Evolutionary conservation across 2,888 invertebrate species (phyloP).

Genomic region (Zygothrica quintamaculata): DNA sequence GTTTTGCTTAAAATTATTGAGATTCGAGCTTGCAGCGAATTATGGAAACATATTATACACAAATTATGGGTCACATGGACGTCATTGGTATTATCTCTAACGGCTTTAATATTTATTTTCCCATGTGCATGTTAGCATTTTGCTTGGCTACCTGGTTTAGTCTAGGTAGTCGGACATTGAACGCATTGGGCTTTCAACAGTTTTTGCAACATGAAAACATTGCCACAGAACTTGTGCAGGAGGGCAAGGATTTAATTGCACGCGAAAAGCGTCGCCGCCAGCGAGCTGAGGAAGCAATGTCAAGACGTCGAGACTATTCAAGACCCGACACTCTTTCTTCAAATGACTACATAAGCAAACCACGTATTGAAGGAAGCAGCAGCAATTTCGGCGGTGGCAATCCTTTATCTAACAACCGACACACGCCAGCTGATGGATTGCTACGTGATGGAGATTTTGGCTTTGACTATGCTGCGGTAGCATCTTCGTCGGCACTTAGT

Average conservation of each 20-base stretch:
- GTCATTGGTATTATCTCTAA: conserved; percentile 98
- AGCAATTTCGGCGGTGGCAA: not conserved
- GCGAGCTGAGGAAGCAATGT: conserved; percentile 91
- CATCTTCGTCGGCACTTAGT: conserved; percentile 83
- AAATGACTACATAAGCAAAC: conserved; percentile 75
- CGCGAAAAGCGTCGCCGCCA: conserved; percentile 93
- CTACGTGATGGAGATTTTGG: conserved; percentile 90
- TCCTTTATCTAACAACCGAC: conserved; percentile 41
- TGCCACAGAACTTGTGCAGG: conserved; percentile 96
- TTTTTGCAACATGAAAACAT: conserved; percentile 97
- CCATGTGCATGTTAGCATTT: conserved; percentile 96
- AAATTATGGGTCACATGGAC: conserved; percentile 99
- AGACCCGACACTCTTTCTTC: conserved; percentile 59
- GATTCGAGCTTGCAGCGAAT: conserved; percentile 84
- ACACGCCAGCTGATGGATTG: conserved; percentile 86
- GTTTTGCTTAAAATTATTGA: too few species aligned
- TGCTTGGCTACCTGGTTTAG: conserved; percentile 97
- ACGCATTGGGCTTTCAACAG: conserved; percentile 97
- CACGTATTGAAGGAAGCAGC: conserved; percentile 60
- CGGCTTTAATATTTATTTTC: conserved; percentile 99
- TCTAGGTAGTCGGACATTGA: conserved; percentile 94
- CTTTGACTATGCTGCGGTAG: conserved; percentile 88
- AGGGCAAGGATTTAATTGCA: conserved; percentile 95
- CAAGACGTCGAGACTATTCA: conserved; percentile 86
- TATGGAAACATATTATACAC: conserved; percentile 97